phyloP scores from a whole-genome alignment of 2,888 invertebrate genomes.

The Plusia festucae region DNA sequence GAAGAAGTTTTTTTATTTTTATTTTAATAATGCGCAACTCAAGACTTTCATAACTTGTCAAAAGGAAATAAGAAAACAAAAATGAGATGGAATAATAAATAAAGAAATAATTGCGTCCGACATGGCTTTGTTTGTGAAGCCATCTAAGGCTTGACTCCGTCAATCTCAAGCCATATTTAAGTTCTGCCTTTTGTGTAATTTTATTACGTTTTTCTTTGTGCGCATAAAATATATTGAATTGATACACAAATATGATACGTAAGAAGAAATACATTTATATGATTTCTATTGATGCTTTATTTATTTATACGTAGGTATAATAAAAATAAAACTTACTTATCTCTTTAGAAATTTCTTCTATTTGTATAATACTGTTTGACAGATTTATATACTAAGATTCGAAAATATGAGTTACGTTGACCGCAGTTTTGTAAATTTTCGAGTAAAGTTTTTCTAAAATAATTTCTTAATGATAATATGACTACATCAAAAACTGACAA shows the following conservation, averaged over 20 bases:
- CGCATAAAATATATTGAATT: constrained; percentile 18
- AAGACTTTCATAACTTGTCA: constrained; percentile 60
- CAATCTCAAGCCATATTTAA: constrained; percentile 52
- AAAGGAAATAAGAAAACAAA: constrained; percentile 67
- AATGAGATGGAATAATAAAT: constrained; percentile 70
- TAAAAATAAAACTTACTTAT: background rate
- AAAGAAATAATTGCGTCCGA: constrained; percentile 72
- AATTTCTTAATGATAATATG: constrained; percentile 1
- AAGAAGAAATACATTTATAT: background rate
- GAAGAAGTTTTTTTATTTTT: constrained; percentile 54
- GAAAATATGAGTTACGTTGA: no score
- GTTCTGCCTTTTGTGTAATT: constrained; percentile 42
- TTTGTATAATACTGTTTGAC: no score
- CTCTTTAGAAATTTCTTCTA: background rate
- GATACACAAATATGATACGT: background rate
- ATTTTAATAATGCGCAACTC: constrained; percentile 69
- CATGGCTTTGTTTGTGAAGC: constrained; percentile 67
- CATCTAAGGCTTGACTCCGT: constrained; percentile 58
- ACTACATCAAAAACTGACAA: constrained; percentile 8
- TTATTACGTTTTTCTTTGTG: constrained; percentile 24
- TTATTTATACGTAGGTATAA: background rate
- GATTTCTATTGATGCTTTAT: background rate
- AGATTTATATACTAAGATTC: no score
- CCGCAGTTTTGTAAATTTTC: background rate
- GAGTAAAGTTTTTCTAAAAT: background rate